Evolutionary conservation across 2,113 vertebrate species (phyloP).

Genomic region (Engraulis encrasicolus): DNA sequence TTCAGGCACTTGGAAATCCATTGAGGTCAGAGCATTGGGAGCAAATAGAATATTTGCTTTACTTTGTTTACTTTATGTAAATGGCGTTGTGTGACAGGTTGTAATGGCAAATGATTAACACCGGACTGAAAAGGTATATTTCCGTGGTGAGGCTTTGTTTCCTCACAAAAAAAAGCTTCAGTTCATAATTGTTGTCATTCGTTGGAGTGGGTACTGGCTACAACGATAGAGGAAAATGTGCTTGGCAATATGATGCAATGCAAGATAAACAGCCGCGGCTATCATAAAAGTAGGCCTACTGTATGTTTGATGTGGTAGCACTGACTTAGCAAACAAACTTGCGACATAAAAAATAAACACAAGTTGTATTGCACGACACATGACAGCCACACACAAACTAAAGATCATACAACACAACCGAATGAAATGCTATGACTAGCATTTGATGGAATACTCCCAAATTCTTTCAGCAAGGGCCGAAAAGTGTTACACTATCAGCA

Average conservation of each 20-base stretch:
- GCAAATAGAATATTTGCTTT: neutral
- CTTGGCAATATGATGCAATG: too few species aligned
- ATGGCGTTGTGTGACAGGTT: neutral
- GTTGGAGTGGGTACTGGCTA: neutral
- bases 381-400: neutral
- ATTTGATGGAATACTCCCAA: too few species aligned
- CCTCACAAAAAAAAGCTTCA: neutral
- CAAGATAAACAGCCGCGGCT: too few species aligned
- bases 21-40: neutral
- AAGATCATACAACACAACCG: neutral
- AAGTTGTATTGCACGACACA: too few species aligned
- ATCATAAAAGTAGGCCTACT: too few species aligned
- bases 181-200: neutral
- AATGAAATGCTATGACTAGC: neutral
- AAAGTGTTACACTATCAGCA: too few species aligned
- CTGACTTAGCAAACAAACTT: too few species aligned
- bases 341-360: too few species aligned
- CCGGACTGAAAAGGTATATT: neutral
- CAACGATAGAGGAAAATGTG: too few species aligned
- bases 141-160: neutral
- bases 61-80: neutral
- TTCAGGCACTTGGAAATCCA: too few species aligned
- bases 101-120: neutral
- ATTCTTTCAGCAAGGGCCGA: too few species aligned
- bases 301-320: too few species aligned